A percentile compares a stretch with the other conserved stretches of the same genome.
Conservation (phyloP, 2,888 invertebrate species). For the Trachelus tabidus region DNA sequence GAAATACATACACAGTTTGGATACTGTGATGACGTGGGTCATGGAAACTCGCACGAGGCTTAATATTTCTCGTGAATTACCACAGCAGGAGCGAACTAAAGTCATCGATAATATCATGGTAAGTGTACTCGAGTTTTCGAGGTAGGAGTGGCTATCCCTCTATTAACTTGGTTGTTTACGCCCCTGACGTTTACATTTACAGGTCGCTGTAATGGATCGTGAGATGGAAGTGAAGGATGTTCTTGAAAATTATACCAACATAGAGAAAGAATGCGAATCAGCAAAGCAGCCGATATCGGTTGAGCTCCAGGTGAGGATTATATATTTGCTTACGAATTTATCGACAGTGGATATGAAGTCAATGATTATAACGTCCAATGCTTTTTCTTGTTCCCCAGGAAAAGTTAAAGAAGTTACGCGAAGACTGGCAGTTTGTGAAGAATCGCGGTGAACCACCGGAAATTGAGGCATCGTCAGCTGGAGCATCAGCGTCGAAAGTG, state of each 20-base stretch:
- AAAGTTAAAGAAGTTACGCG: conserved; percentile 68
- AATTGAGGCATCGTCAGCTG: conserved; percentile 3
- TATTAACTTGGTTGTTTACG: not conserved
- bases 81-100: conserved; percentile 62
- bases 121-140: conserved; percentile 24
- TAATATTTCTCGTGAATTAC: conserved; percentile 65
- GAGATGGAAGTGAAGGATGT: conserved; percentile 73
- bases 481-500: not conserved
- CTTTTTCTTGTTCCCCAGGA: conserved; percentile 59
- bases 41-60: conserved; percentile 68
- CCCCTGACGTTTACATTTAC: conserved; percentile 12
- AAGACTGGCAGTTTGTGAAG: conserved; percentile 69
- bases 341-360: not conserved
- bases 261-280: conserved; percentile 70
- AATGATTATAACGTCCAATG: not conserved
- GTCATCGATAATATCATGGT: conserved; percentile 67
- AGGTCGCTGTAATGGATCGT: conserved; percentile 69
- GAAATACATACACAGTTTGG: conserved; percentile 70
- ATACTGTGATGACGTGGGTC: conserved; percentile 70
- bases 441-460: conserved; percentile 52
- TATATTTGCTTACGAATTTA: not conserved
- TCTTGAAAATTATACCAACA: conserved; percentile 73
- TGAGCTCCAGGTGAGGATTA: conserved; percentile 64
- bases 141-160: not conserved
- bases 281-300: conserved; percentile 67